Conservation (phyloP, 2,797 vertebrate species). For the Melanotaenia trifasciata region DNA sequence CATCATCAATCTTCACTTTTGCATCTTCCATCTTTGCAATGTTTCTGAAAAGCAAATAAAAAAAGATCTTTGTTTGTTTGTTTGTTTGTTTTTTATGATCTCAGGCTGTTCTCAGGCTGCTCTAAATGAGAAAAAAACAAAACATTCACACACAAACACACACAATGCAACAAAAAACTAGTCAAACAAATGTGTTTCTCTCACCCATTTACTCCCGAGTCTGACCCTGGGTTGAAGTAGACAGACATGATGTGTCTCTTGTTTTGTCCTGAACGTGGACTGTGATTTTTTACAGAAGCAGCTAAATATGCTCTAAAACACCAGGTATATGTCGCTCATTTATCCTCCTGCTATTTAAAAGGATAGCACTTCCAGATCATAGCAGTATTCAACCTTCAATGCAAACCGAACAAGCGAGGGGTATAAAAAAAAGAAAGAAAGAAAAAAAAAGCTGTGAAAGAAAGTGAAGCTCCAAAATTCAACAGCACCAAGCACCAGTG, state of each 20-base stretch:
- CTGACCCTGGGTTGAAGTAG: slow-evolving; percentile 82
- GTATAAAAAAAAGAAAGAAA: background rate
- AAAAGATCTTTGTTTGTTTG: background rate
- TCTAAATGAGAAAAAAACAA: background rate
- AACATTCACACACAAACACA: background rate
- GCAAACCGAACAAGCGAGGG: background rate
- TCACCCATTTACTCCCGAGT: slow-evolving; percentile 84
- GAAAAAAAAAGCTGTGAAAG: background rate
- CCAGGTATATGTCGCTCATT: background rate
- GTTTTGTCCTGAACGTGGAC: slow-evolving; percentile 41
- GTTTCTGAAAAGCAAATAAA: slow-evolving; percentile 45
- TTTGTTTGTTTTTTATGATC: too few relatives aligned
- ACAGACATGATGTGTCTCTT: slow-evolving; percentile 83
- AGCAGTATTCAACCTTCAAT: background rate
- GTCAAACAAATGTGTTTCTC: slow-evolving; percentile 35
- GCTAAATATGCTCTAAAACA: slow-evolving; percentile 5
- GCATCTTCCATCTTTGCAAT: slow-evolving; percentile 81
- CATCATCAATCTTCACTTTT: slow-evolving; percentile 89
- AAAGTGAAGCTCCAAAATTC: background rate
- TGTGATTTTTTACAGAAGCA: slow-evolving; percentile 29
- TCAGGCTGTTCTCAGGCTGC: background rate
- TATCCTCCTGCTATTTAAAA: background rate
- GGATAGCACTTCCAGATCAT: background rate
- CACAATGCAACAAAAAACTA: background rate
- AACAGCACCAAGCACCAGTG: slow-evolving; percentile 1